Percentiles rank a stretch among this genome's conserved stretches.
phyloP scores from a whole-genome alignment of 2,888 invertebrate species.

The Pinctada fucata region DNA sequence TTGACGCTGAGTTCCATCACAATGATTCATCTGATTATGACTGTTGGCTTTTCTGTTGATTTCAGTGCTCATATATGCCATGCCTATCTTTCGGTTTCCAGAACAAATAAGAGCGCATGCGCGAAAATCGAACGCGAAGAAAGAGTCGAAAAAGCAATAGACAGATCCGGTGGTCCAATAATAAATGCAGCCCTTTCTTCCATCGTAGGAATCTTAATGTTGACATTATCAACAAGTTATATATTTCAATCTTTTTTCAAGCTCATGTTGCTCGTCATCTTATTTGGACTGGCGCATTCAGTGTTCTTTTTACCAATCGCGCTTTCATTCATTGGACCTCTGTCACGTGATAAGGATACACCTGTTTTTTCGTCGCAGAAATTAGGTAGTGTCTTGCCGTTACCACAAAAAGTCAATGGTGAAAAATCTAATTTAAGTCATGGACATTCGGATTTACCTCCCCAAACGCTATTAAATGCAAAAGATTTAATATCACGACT shows the following conservation, averaged over 20 bases:
- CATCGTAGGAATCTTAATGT: conserved; percentile 55
- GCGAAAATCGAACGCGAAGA: conserved; percentile 32
- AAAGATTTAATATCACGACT: no score
- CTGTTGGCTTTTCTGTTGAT: conserved; percentile 63
- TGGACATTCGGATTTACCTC: no score
- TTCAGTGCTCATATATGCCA: conserved; percentile 54
- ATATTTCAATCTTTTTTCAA: conserved; percentile 42
- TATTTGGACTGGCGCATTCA: conserved; percentile 57
- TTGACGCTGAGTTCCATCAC: conserved; percentile 54
- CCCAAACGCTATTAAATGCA: no score
- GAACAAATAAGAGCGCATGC: no score
- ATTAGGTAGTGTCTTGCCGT: no score
- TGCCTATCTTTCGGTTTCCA: conserved; percentile 29
- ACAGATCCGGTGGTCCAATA: conserved; percentile 56
- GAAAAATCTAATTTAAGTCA: no score
- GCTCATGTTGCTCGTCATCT: conserved; percentile 58
- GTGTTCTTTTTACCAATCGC: conserved; percentile 58
- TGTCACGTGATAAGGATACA: not conserved
- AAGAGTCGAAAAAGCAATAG: conserved; percentile 47
- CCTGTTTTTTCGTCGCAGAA: no score
- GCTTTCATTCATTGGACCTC: conserved; percentile 47
- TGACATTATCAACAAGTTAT: conserved; percentile 55
- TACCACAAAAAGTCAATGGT: no score
- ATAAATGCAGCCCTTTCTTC: conserved; percentile 62
- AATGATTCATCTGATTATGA: conserved; percentile 60